Evolutionary conservation across 2,888 invertebrate species (phyloP).

Genomic region (Dynastes maya): DNA sequence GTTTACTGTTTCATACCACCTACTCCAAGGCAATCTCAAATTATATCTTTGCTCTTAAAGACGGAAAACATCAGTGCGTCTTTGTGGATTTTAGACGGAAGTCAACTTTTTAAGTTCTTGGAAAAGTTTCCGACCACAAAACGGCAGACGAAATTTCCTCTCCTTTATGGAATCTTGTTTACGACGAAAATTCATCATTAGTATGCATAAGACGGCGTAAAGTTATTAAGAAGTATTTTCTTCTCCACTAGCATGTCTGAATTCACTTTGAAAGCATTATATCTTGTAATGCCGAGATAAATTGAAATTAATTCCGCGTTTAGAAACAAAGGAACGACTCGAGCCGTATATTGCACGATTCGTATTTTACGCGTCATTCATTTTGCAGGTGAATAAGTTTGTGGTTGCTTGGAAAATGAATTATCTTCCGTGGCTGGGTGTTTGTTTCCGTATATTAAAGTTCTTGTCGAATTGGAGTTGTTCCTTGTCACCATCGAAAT

Average conservation of each 20-base stretch:
- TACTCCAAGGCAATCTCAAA: background rate
- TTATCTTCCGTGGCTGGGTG: too few relatives aligned
- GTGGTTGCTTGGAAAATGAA: too few relatives aligned
- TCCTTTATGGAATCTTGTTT: slow-evolving; percentile 36
- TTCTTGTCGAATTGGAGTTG: too few relatives aligned
- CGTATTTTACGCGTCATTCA: too few relatives aligned
- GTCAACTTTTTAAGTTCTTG: slow-evolving; percentile 11
- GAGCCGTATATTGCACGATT: background rate
- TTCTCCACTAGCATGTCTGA: slow-evolving; percentile 30
- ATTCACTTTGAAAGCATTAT: slow-evolving; percentile 37
- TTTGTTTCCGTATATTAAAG: too few relatives aligned
- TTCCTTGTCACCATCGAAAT: too few relatives aligned
- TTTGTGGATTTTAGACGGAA: background rate
- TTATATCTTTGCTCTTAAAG: background rate
- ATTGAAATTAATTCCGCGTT: slow-evolving; percentile 31
- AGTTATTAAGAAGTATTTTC: slow-evolving; percentile 43
- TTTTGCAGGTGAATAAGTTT: too few relatives aligned
- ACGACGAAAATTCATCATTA: slow-evolving; percentile 35
- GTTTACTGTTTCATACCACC: too few relatives aligned
- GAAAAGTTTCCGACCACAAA: background rate
- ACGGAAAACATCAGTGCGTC: background rate
- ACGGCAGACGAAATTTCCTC: slow-evolving; percentile 12
- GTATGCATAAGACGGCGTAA: slow-evolving; percentile 35
- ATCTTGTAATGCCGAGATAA: slow-evolving; percentile 19
- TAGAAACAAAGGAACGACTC: slow-evolving; percentile 1